Base-by-base conservation (phyloP, 2,113 vertebrate genomes). In the Sinocyclocheilus anshuiensis region DNA sequence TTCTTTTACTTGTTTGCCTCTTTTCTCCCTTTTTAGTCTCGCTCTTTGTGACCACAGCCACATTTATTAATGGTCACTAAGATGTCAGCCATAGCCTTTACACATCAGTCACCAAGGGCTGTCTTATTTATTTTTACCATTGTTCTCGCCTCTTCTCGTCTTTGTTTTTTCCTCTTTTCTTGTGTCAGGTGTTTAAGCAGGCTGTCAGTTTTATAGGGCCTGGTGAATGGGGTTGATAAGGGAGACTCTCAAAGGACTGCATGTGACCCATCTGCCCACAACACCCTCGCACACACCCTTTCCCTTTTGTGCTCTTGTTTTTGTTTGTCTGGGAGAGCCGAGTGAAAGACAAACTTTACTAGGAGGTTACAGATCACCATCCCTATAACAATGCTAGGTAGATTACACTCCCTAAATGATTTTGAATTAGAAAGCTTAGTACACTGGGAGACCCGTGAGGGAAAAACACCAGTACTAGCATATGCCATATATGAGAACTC, bases 41-140 rank as follows among this genome's bases (percentile, higher is more conserved):
- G 87, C 86, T 84, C 95, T 92, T 96, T 95, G 95, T 96, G 89
- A 83, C 87, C 65, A 29, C 84, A 90, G 90, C 92, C 94, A 94
- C 94, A 94, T 95, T 95, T 96, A 94, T 95, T 94, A 93, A 95
- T 94, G 94, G 94, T 94, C 94, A 92, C 91, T 92, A 92, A 95
- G 93, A 95, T 93, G 80, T 91, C 93, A 91, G 91, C 92, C 94
- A 92, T 93, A 92, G 94, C 93, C 94, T 91, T 94, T 93, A 94
- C 94, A 94, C 94, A 95, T 95, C 94, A 92, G 94, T 95, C 94
- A 96, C 94, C 93, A 92, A 90, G 87, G 92, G 90, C 94, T 92
- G 94, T 94, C 94, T 94, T 95, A 95, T 95, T 95, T 95, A 95
- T 94, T 95, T 95, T 94, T 93, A 92, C 93, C 93, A 90, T 94